phyloP scores from a whole-genome alignment of 1,140 invertebrate genomes.

The Meteorus sp. region DNA sequence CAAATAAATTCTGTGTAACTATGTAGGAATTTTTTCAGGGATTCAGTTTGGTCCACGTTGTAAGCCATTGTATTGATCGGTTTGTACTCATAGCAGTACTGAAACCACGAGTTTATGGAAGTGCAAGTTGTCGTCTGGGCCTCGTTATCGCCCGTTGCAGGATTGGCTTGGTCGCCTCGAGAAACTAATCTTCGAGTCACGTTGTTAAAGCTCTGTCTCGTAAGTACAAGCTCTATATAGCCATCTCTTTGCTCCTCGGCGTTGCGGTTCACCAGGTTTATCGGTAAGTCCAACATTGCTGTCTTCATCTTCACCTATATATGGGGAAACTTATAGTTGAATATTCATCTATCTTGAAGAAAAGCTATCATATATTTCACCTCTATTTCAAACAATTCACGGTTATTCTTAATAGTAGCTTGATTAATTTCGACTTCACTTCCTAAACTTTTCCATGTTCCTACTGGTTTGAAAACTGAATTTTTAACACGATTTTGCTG shows the following conservation, averaged over 20 bases:
- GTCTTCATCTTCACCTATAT: slow-evolving; percentile 35
- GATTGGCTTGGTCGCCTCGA: slow-evolving; percentile 47
- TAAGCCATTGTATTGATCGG: slow-evolving; percentile 47
- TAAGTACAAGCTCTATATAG: slow-evolving; percentile 65
- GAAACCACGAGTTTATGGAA: slow-evolving; percentile 68
- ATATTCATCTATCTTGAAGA: background rate
- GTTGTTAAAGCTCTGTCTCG: slow-evolving; percentile 62
- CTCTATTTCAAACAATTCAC: slow-evolving; percentile 67
- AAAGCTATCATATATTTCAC: slow-evolving; percentile 41
- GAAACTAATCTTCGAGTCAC: slow-evolving; percentile 52
- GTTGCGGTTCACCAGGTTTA: slow-evolving; percentile 47
- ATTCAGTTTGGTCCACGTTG: slow-evolving; percentile 55
- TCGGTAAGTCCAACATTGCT: slow-evolving; percentile 32
- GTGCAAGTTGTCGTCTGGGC: slow-evolving; percentile 69
- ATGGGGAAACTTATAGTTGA: background rate
- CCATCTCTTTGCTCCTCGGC: slow-evolving; percentile 65
- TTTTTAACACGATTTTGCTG: slow-evolving; percentile 67
- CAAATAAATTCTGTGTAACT: slow-evolving; percentile 40
- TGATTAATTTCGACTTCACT: slow-evolving; percentile 67
- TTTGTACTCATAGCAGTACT: slow-evolving; percentile 57
- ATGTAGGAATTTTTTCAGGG: slow-evolving; percentile 41
- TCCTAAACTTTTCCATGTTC: slow-evolving; percentile 65
- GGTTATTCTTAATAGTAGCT: slow-evolving; percentile 55
- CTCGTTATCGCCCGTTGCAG: slow-evolving; percentile 52
- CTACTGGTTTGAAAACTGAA: slow-evolving; percentile 63